Conservation (phyloP, 53 echinoderm and acorn worm genomes). For the Astropecten irregularis region DNA sequence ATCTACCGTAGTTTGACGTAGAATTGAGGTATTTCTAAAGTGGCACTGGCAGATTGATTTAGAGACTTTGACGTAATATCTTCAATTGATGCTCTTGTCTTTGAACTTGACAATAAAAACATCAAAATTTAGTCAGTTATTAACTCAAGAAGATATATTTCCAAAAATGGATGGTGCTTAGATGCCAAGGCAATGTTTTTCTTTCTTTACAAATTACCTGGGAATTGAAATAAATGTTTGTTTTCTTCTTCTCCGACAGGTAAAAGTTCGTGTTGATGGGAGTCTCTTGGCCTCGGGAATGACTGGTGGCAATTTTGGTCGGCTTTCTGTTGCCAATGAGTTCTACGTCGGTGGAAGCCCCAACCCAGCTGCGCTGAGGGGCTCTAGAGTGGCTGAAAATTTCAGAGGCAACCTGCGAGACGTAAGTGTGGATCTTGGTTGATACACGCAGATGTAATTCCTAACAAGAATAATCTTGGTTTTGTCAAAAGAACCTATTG, state of each 20-base stretch:
- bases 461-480: not conserved
- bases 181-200: no score
- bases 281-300: slow-evolving; percentile 61
- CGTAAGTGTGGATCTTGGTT: slow-evolving; percentile 75
- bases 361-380: slow-evolving; percentile 57
- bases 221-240: not conserved
- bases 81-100: no score
- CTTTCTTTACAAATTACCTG: no score
- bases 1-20: no score
- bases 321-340: slow-evolving; percentile 65
- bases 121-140: no score
- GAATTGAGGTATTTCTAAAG: no score
- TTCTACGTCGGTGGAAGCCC: slow-evolving; percentile 87
- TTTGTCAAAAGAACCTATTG: no score
- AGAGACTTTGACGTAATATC: no score
- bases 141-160: no score
- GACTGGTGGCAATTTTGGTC: slow-evolving; percentile 73
- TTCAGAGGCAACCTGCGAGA: slow-evolving; percentile 86
- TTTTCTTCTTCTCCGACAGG: slow-evolving; percentile 47
- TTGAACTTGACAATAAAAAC: no score
- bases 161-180: no score
- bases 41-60: no score
- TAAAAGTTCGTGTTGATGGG: slow-evolving; percentile 81
- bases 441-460: not conserved
- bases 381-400: slow-evolving; percentile 75